These are phyloP conservation scores for Eulemur coronatus DNA, from an alignment of 2,797 vertebrate species.

Conservation along the genomic window DNA sequence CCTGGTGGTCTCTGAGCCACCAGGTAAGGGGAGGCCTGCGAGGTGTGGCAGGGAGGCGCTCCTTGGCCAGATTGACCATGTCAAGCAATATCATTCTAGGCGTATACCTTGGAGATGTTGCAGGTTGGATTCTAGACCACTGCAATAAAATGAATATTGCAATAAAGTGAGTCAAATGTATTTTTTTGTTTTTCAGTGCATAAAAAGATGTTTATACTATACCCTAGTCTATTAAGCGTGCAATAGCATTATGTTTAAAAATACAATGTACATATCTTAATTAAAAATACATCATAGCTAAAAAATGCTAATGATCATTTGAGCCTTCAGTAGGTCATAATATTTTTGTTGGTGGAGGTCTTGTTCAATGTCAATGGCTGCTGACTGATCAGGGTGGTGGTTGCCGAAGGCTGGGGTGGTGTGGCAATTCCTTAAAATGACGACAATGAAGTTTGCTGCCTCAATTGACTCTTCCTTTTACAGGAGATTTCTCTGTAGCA, in stretches of 20 bases:
- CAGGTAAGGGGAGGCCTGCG: not conserved
- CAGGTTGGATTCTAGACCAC: not conserved
- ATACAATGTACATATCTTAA: not conserved
- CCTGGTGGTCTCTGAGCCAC: not conserved
- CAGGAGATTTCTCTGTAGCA: not conserved
- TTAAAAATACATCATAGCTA: not conserved
- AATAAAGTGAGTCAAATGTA: not conserved
- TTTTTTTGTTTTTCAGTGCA: not conserved
- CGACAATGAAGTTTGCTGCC: not conserved
- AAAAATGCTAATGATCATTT: not conserved
- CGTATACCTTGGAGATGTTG: not conserved
- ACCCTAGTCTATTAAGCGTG: not conserved
- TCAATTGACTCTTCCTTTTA: not conserved
- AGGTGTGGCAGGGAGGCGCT: not conserved
- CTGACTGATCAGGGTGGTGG: not conserved
- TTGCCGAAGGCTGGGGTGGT: not conserved
- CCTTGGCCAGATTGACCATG: too few species aligned
- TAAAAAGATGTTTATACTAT: not conserved
- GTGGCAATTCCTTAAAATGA: not conserved
- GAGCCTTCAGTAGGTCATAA: not conserved
- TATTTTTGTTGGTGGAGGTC: not conserved
- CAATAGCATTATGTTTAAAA: not conserved
- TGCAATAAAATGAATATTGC: not conserved
- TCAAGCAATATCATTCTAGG: not conserved
- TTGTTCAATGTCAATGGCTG: not conserved